Evolutionary conservation across 2,888 invertebrate species (phyloP), one percentile per base, ranked within the genome.

Genomic region (Nebria brevicollis): DNA sequence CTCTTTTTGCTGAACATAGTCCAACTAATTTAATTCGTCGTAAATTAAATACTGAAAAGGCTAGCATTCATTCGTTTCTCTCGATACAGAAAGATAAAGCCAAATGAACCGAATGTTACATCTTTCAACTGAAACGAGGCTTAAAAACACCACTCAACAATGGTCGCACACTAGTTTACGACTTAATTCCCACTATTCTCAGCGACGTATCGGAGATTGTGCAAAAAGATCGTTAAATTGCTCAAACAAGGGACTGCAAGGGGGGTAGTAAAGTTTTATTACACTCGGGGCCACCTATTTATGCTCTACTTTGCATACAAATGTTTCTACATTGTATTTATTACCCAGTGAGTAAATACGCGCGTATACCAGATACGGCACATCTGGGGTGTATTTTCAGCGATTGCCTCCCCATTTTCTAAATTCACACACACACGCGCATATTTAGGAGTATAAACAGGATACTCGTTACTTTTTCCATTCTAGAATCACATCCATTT

Each of bases 231-330:
- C 64, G 70, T 70, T 75, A 70, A 77, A 68, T 77, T 77, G 68
- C n/a, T 70, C 54, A 20, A 64, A 20, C 25, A 13, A 64, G 75
- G 15, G 7, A 15, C 70, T 25, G 34, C 70, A 25, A 66, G 25
- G 54, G 25, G 54, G 54, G 74, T 8, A 66, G 66, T 77, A 77
- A 77, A 77, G 25, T 77, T 77, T 77, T 77, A 77, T 68, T 66
- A 77, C 64, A 42, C 54, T 8, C 26, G 43, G 77, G 66, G 77
- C 68, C 15, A 54, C 15, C 65, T 68, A 68, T 77, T 77, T 77
- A 77, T 77, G 25, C 42, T 70, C 70, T 77, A 70, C 42, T 77
- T 77, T 77, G 42, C 77, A 77, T 77, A 77, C 70, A 77, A 77
- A 77, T 70, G 41, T 70, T 26, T 43, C 25, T 75, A 41, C 77